These are phyloP conservation scores for Eilema depressum DNA, from an alignment of 2,888 invertebrate species.

Conservation along the genomic window DNA sequence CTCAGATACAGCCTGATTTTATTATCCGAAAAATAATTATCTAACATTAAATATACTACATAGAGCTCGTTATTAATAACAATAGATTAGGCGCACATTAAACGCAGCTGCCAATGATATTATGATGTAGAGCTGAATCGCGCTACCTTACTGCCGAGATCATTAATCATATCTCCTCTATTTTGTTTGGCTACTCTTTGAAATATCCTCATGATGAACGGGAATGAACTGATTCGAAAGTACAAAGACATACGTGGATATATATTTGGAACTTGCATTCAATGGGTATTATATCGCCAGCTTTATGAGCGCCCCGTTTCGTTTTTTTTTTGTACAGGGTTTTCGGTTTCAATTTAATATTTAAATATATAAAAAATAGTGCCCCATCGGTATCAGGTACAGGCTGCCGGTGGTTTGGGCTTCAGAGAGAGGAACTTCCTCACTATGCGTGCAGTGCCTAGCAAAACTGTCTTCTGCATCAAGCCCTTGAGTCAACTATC, in stretches of 20 bases:
- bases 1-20: background rate
- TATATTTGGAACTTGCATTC: constrained; percentile 3
- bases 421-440: too few species aligned
- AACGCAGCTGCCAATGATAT: constrained; percentile 64
- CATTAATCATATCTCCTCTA: constrained; percentile 44
- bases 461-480: too few species aligned
- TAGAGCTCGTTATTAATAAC: constrained; percentile 59
- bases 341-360: too few species aligned
- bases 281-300: background rate
- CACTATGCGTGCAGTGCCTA: too few species aligned
- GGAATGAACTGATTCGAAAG: constrained; percentile 20
- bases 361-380: too few species aligned
- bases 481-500: too few species aligned
- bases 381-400: too few species aligned
- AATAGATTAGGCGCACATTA: constrained; percentile 63
- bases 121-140: constrained; percentile 55
- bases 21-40: background rate
- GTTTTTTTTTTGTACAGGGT: background rate
- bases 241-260: constrained; percentile 8
- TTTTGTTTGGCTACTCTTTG: constrained; percentile 49
- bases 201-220: constrained; percentile 29
- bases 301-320: background rate
- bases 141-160: constrained; percentile 32
- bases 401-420: too few species aligned
- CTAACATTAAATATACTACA: constrained; percentile 35